Conservation (phyloP, 2,113 vertebrate species). For the Chauna torquata region DNA sequence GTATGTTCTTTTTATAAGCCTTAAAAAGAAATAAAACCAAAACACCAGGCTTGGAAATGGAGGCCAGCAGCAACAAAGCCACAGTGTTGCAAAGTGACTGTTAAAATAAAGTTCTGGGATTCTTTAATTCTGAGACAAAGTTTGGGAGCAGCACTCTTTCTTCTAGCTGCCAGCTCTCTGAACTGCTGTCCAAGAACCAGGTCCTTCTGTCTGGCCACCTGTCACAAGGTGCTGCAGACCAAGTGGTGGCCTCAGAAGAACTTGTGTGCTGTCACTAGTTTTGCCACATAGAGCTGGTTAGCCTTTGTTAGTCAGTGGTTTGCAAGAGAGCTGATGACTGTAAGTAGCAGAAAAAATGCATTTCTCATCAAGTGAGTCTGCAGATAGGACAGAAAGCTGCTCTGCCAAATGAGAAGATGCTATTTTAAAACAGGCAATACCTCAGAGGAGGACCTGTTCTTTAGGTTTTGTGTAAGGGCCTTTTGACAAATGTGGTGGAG, state of each 20-base stretch:
- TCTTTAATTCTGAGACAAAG: neutral
- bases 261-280: neutral
- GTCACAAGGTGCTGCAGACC: neutral
- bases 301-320: neutral
- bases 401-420: neutral
- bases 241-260: neutral
- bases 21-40: neutral
- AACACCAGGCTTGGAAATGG: neutral
- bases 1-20: neutral
- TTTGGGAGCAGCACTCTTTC: neutral
- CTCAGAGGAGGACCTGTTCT: neutral
- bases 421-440: neutral
- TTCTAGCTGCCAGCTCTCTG: neutral
- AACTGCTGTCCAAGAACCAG: neutral
- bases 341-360: neutral
- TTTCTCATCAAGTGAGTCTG: neutral
- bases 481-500: neutral
- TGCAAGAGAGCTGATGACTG: neutral
- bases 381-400: neutral
- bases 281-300: neutral
- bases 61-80: neutral
- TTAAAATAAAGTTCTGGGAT: neutral
- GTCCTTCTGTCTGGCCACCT: conserved; percentile 52
- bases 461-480: neutral
- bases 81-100: neutral